phyloP scores from a whole-genome alignment of 2,113 vertebrate genomes.

The Donacobius atricapilla region DNA sequence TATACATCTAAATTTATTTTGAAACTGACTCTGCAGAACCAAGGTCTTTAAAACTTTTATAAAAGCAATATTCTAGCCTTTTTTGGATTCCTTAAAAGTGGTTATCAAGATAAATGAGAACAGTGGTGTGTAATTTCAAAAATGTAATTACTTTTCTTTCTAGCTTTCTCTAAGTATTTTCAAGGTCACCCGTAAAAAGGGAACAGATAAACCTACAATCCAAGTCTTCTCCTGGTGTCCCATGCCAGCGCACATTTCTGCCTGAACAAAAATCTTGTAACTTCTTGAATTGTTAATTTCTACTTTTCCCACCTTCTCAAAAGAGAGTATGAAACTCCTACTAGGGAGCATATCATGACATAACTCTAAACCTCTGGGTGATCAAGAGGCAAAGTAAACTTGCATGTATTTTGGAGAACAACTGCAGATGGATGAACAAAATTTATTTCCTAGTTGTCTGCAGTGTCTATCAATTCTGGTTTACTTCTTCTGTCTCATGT shows the following conservation, averaged over 20 bases:
- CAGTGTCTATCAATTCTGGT: neutral
- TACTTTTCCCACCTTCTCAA: neutral
- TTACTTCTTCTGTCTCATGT: neutral
- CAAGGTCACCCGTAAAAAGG: constrained; percentile 72
- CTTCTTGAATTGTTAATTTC: neutral
- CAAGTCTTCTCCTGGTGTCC: constrained; percentile 35
- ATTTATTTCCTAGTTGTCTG: neutral
- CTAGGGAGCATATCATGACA: neutral
- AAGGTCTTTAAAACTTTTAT: constrained; percentile 52
- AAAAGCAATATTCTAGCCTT: constrained; percentile 68
- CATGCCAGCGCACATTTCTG: neutral
- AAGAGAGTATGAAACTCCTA: neutral
- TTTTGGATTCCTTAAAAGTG: constrained; percentile 75
- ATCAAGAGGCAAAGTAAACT: neutral
- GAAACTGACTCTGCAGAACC: constrained; percentile 55
- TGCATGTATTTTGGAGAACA: neutral
- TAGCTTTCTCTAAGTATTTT: constrained; percentile 64
- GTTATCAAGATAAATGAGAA: constrained; percentile 84
- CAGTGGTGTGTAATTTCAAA: constrained; percentile 78
- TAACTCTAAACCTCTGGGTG: neutral
- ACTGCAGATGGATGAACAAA: neutral
- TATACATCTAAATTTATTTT: constrained; percentile 75
- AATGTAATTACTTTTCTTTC: constrained; percentile 81
- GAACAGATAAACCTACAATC: constrained; percentile 41
- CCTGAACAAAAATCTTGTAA: neutral